Evolutionary conservation across 2,888 invertebrate genomes (phyloP), one percentile per base, ranked within the genome.

Genomic region (Himalopsyche japonica): DNA sequence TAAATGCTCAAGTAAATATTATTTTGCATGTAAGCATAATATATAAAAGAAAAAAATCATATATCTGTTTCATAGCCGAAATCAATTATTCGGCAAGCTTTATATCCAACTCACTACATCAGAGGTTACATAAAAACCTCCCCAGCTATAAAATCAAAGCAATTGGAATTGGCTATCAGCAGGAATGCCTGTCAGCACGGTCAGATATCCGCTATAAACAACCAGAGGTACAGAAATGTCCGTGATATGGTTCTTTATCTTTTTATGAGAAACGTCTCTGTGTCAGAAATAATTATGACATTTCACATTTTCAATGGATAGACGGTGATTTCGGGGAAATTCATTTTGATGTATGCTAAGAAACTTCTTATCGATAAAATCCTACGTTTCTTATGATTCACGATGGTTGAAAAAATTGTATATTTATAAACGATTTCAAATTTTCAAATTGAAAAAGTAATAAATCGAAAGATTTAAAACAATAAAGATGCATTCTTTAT

Each of bases 51-150:
- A 27, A 12, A 24, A 70, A 20, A 70, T 70, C 20, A 70, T 70
- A 15, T 3, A 30, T 30, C 70, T 1, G 24, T 30, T 70, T 27
- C 27, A 70, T 70, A 70, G 70, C 24, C 24, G 2, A 70, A 70
- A 70, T 70, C 70, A 70, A 70, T 70, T 70, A 70, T 70, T 30
- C 27, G 27, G 27, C 10, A 70, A 70, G 70, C 27, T 70, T 70
- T 70, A 70, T 70, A 70, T 70, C 70, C 24, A 30, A 70, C 30
- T 70, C 70, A 70, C 70, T 70, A 70, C 70, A 70, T 27, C 70
- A 70, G 70, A 70, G 70, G 70, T 70, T 70, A 70, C 70, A 70
- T 70, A 70, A 70, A 70, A 70, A 70, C 70, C 70, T 70, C 70
- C 70, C 24, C 20, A 32, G 77, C 34, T n/a, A 77, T 77, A 77